Evolutionary conservation across 2,113 vertebrate genomes (phyloP).

Genomic region (Osmerus eperlanus): DNA sequence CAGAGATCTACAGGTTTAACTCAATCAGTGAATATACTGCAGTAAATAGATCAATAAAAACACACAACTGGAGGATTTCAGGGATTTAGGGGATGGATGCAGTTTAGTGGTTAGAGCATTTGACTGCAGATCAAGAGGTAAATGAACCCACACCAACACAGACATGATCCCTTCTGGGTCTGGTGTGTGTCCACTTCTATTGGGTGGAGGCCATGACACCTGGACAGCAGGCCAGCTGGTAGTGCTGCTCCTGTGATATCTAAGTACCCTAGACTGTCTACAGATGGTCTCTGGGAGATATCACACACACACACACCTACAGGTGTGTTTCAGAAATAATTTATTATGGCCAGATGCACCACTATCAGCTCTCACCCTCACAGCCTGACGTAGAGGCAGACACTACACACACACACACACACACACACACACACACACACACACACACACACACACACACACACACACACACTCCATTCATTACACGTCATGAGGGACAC

Average conservation of each 20-base stretch:
- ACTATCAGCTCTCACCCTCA: slow-evolving; percentile 25
- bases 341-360: slow-evolving; percentile 63
- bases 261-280: slow-evolving; percentile 56
- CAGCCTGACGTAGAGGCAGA: neutral
- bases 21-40: neutral
- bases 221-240: slow-evolving; percentile 53
- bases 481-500: neutral
- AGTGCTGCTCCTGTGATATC: slow-evolving; percentile 50
- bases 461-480: neutral
- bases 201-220: slow-evolving; percentile 31
- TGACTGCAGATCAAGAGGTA: slow-evolving; percentile 79
- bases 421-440: too few relatives aligned
- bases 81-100: too few relatives aligned
- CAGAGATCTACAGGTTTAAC: too few relatives aligned
- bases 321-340: slow-evolving; percentile 62
- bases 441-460: too few relatives aligned
- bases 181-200: neutral
- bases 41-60: neutral
- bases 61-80: too few relatives aligned
- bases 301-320: slow-evolving; percentile 22
- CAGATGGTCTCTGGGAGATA: slow-evolving; percentile 58
- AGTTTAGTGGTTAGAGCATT: slow-evolving; percentile 56
- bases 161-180: neutral
- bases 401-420: neutral
- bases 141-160: too few relatives aligned